Evolutionary conservation across 2,888 invertebrate genomes (phyloP).

Genomic region (Drosophila helvetica): DNA sequence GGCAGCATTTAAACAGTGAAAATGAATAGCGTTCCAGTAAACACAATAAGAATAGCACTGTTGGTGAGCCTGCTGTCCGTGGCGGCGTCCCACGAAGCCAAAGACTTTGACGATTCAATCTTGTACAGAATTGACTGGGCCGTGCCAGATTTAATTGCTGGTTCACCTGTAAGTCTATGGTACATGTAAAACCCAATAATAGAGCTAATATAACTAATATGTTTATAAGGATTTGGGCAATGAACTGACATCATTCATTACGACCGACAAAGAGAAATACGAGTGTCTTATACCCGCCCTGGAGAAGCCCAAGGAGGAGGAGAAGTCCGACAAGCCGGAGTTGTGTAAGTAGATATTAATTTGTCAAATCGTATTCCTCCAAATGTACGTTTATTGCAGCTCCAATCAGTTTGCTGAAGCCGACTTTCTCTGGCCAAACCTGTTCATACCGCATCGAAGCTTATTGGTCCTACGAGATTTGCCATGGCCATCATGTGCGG

Average conservation of each 20-base stretch:
- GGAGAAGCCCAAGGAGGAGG: constrained; percentile 82
- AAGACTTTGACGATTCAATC: constrained; percentile 92
- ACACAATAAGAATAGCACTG: constrained; percentile 13
- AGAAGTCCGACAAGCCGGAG: constrained; percentile 70
- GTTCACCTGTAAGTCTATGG: constrained; percentile 80
- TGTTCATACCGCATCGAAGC: constrained; percentile 95
- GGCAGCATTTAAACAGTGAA: constrained; percentile 2
- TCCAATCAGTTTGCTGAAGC: constrained; percentile 90
- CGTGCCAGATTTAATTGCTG: constrained; percentile 85
- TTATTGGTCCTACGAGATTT: constrained; percentile 98
- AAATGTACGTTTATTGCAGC: constrained; percentile 80
- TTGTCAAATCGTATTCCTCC: not conserved
- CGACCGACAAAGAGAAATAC: constrained; percentile 92
- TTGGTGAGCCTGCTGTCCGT: constrained; percentile 34
- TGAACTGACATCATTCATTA: constrained; percentile 82
- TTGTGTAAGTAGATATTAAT: constrained; percentile 63
- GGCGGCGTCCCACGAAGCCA: constrained; percentile 85
- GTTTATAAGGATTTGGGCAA: constrained; percentile 63
- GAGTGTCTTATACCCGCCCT: constrained; percentile 91
- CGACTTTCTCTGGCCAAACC: constrained; percentile 90
- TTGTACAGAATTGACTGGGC: constrained; percentile 91
- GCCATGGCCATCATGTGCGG: constrained; percentile 94
- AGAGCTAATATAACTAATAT: not conserved
- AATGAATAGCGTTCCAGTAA: constrained; percentile 13
- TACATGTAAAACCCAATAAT: not conserved